Conservation (phyloP, 2,113 vertebrate species). For the Nycticorax nycticorax region DNA sequence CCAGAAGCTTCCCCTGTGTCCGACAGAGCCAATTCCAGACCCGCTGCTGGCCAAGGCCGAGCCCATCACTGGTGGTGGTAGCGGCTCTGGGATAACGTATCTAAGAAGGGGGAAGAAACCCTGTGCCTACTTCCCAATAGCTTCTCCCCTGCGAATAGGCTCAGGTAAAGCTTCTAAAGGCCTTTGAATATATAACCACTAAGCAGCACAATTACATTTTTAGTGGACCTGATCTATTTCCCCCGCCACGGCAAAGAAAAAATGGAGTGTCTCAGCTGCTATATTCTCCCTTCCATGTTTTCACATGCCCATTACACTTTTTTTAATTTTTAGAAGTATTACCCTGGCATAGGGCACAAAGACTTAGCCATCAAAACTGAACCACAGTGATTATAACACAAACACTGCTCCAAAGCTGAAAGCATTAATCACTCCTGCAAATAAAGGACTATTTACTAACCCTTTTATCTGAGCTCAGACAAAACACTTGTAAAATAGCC, state of each 20-base stretch:
- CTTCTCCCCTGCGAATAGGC: neutral
- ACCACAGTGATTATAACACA: neutral
- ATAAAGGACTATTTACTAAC: neutral
- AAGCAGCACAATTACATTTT: neutral
- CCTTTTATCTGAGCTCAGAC: neutral
- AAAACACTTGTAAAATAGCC: neutral
- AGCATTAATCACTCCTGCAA: neutral
- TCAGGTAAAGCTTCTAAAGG: neutral
- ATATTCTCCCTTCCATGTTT: neutral
- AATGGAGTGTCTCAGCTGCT: neutral
- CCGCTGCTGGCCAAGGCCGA: no score
- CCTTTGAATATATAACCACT: neutral
- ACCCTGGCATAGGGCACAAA: neutral
- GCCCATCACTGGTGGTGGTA: no score
- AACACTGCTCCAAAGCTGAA: neutral
- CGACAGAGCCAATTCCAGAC: neutral
- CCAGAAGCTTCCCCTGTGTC: neutral
- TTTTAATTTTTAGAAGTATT: neutral
- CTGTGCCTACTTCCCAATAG: neutral
- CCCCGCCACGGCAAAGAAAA: neutral
- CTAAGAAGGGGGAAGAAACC: no score
- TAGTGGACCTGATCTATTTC: neutral
- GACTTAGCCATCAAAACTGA: neutral
- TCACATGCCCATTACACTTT: neutral
- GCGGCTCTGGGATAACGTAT: no score